phyloP scores from a whole-genome alignment of 2,888 invertebrate species.

The Deladenus siricidicola region DNA sequence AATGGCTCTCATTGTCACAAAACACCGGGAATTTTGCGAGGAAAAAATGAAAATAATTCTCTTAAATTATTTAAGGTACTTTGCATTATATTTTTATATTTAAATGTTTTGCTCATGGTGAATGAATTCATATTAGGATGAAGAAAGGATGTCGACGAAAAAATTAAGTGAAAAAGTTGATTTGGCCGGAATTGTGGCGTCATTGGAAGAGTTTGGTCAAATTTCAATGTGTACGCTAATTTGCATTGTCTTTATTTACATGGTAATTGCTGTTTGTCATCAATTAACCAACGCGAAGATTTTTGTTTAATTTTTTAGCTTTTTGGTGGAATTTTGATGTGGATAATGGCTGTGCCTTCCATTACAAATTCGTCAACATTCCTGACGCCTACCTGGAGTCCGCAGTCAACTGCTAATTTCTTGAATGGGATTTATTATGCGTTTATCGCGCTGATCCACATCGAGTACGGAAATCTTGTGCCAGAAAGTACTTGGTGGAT shows the following conservation, averaged over 20 bases:
- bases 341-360: slow-evolving; percentile 14
- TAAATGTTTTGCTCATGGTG: too few relatives aligned
- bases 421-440: slow-evolving; percentile 48
- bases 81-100: too few relatives aligned
- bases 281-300: too few relatives aligned
- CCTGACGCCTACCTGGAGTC: neutral
- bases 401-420: slow-evolving; percentile 35
- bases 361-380: neutral
- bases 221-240: slow-evolving; percentile 25
- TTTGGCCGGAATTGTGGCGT: neutral
- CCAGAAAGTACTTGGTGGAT: slow-evolving; percentile 42
- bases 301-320: too few relatives aligned
- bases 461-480: slow-evolving; percentile 50
- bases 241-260: slow-evolving; percentile 22
- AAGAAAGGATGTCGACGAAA: too few relatives aligned
- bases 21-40: too few relatives aligned
- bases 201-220: slow-evolving; percentile 7
- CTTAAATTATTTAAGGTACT: too few relatives aligned
- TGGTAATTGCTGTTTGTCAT: slow-evolving; percentile 12
- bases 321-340: slow-evolving; percentile 24
- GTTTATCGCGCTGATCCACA: slow-evolving; percentile 50
- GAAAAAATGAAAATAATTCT: too few relatives aligned
- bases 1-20: too few relatives aligned
- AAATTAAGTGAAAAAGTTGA: neutral
- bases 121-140: too few relatives aligned